Evolutionary conservation across 2,888 invertebrate genomes (phyloP).

Genomic region (Chaetoderma sp.): DNA sequence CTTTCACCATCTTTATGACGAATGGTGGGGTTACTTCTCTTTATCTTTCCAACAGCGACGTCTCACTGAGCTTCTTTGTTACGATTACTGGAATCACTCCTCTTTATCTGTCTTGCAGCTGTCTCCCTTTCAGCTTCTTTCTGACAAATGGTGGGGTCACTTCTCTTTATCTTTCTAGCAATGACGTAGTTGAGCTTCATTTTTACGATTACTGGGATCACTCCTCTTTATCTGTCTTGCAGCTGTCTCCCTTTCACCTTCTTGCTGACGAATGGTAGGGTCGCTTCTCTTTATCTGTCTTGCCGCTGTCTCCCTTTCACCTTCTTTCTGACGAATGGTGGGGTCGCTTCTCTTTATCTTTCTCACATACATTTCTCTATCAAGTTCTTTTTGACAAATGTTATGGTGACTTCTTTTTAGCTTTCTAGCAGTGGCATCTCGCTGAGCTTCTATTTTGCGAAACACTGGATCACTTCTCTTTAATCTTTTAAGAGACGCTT

Average conservation of each 20-base stretch:
- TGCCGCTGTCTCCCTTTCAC: background rate
- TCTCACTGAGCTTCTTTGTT: no score
- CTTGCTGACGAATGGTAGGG: background rate
- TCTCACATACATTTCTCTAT: background rate
- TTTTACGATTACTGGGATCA: background rate
- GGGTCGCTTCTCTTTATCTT: background rate
- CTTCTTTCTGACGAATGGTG: background rate
- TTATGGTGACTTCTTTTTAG: background rate
- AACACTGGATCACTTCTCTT: no score
- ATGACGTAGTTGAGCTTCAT: no score
- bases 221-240: background rate
- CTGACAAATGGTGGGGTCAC: background rate
- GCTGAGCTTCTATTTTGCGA: background rate
- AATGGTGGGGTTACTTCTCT: background rate
- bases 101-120: background rate
- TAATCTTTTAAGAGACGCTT: no score
- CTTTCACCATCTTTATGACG: background rate
- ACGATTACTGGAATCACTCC: background rate
- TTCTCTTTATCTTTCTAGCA: background rate
- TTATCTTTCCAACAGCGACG: background rate
- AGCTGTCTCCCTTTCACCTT: constrained; percentile 1
- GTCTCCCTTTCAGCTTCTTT: background rate
- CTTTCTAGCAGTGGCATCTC: background rate
- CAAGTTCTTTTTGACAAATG: background rate
- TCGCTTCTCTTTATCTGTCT: background rate